Conservation (phyloP, 2,797 vertebrate species). For the Antennarius maculatus region DNA sequence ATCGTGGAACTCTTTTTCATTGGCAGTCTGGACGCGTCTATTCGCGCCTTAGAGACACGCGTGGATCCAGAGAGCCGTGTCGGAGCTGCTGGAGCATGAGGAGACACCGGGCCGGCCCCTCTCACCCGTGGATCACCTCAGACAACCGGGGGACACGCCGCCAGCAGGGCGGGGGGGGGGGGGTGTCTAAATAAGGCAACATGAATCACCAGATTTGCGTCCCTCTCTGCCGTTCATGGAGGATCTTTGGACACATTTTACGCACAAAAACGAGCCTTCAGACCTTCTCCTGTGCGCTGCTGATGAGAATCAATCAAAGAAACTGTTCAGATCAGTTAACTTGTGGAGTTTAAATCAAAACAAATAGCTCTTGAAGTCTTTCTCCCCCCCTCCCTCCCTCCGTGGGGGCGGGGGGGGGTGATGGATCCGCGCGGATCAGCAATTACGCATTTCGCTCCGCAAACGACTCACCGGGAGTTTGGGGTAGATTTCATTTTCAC, state of each 20-base stretch:
- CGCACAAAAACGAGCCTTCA: conserved; percentile 4
- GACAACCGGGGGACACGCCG: conserved; percentile 61
- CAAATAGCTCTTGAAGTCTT: not conserved
- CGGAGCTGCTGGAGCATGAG: conserved; percentile 22
- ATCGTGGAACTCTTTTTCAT: too few species aligned
- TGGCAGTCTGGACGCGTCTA: not conserved
- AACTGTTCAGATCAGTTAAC: not conserved
- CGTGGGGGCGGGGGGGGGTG: too few species aligned
- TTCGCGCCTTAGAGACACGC: conserved; percentile 8
- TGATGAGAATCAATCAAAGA: not conserved
- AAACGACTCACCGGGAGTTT: conserved; percentile 89
- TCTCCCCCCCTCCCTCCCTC: too few species aligned
- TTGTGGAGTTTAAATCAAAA: not conserved
- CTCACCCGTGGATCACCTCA: conserved; percentile 56
- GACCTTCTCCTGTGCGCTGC: not conserved
- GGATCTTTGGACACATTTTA: conserved; percentile 1
- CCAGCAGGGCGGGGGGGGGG: conserved; percentile 49
- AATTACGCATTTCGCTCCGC: too few species aligned
- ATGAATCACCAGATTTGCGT: conserved; percentile 54
- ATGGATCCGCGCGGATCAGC: not conserved
- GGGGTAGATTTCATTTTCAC: conserved; percentile 89
- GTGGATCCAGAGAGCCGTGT: not conserved
- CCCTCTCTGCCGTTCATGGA: conserved; percentile 28
- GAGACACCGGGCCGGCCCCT: conserved; percentile 26
- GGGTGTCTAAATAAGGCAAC: conserved; percentile 81